phyloP scores from a whole-genome alignment of 2,113 vertebrate species.

The Furnarius figulus region DNA sequence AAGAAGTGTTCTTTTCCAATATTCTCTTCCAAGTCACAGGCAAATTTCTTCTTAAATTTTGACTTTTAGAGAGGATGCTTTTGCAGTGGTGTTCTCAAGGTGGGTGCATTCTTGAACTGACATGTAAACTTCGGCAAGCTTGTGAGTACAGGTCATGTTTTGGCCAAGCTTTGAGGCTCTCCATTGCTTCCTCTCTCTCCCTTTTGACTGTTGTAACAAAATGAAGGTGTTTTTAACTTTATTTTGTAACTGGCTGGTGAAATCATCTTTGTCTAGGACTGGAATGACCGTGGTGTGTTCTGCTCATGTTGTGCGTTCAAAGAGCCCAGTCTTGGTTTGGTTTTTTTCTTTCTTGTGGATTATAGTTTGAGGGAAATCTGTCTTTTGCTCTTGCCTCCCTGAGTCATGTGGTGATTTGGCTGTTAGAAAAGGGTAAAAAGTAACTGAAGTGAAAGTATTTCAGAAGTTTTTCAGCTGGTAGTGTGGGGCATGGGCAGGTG shows the following conservation, averaged over 20 bases:
- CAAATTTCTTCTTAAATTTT: neutral
- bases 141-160: neutral
- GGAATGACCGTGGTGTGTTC: neutral
- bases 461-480: neutral
- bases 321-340: neutral
- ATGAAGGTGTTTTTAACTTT: neutral
- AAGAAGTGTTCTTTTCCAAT: neutral
- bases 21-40: neutral
- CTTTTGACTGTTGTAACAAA: neutral
- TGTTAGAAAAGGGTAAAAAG: neutral
- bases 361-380: neutral
- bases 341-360: neutral
- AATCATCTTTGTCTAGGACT: neutral
- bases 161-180: neutral
- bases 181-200: neutral
- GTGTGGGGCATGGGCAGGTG: neutral
- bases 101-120: neutral
- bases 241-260: slow-evolving; percentile 11
- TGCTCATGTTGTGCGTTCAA: neutral
- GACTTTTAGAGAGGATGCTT: neutral
- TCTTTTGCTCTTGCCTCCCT: neutral
- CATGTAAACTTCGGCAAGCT: neutral
- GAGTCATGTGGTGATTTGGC: neutral
- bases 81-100: neutral
- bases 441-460: neutral